These are phyloP conservation scores for Pectinophora gossypiella DNA, from an alignment of 1,140 invertebrate species.

Conservation along the genomic window DNA sequence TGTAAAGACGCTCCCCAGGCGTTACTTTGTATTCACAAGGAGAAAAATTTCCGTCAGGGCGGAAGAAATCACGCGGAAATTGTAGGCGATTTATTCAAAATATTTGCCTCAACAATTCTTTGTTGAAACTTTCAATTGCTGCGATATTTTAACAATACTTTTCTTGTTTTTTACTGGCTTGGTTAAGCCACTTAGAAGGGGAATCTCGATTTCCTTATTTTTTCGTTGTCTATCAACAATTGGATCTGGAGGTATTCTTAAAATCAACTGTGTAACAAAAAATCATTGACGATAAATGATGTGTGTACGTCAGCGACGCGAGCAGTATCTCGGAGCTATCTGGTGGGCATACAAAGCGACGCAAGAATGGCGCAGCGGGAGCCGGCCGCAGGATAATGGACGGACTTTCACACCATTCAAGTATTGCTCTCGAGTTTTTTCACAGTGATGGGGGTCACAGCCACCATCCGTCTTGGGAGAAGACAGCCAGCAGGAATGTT, in stretches of 20 bases:
- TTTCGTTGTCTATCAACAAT: constrained; percentile 30
- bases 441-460: constrained; percentile 41
- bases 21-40: constrained; percentile 40
- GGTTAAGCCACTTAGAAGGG: constrained; percentile 7
- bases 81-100: constrained; percentile 29
- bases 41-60: constrained; percentile 22
- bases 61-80: constrained; percentile 28
- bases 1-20: no score
- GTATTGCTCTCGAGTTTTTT: constrained; percentile 42
- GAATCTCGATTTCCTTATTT: constrained; percentile 22
- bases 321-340: constrained; percentile 8
- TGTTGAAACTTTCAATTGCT: constrained; percentile 7
- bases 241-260: constrained; percentile 22
- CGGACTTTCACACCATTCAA: constrained; percentile 59
- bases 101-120: constrained; percentile 27
- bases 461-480: constrained; percentile 37
- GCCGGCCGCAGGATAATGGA: constrained; percentile 38
- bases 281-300: constrained; percentile 59
- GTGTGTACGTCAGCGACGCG: constrained; percentile 44
- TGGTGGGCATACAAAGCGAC: constrained; percentile 43
- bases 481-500: constrained; percentile 24
- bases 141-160: constrained; percentile 9
- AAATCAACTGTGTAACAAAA: constrained; percentile 49
- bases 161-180: constrained; percentile 25
- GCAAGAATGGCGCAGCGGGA: constrained; percentile 50